Base-by-base conservation (phyloP, 2,113 vertebrate species). In the Tragelaphus buxtoni region DNA sequence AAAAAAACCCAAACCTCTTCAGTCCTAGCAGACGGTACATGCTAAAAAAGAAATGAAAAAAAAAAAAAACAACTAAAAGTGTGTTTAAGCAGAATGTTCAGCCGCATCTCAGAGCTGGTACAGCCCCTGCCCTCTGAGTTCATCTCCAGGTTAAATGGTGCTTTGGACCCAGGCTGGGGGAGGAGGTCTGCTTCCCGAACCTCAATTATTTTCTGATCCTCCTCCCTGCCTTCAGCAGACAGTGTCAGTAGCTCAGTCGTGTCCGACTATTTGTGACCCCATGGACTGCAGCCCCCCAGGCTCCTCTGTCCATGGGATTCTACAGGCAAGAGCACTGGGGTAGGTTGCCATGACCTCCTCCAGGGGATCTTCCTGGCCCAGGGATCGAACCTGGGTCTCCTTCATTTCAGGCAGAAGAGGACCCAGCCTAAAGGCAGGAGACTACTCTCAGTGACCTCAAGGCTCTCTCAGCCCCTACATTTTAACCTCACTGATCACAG, bases 1-100 rank as follows among this genome's bases (percentile, higher is more conserved):
- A 61, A 10, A 84, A 95, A n/a, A n/a, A n/a, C n/a, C 22, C 51
- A 95, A 91, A 89, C 88, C n/a, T 88, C 90, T 85, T 81, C 53
- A 30, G 87, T 87, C 82, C 65, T 45, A 81, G 87, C 69, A 81
- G 76, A 76, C 5, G 5, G 42, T n/a, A 58, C 65, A 86, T n/a
- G 69, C 56, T 89, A 63, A 92, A 94, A 95, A 88, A 90, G 58
- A 96, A 83, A 65, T 16, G 11, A 7, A 35, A 4, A 8, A 28
- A 17, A 60, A 53, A 53, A 85, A 45, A n/a, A 39, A 39, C 35
- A 3, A 7, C 83, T 32, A 60, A 90, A 95, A 95, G 74, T 3
- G 5, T 35, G 26, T 85, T 93, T 88, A 42, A 90, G 77, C 85
- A 84, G 63, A 92, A 88, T 11, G 87, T 35, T 89, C 55, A 9